Evolutionary conservation across 2,888 invertebrate species (phyloP), one percentile per base, ranked within the genome.

Genomic region (Odontomyia ornata): DNA sequence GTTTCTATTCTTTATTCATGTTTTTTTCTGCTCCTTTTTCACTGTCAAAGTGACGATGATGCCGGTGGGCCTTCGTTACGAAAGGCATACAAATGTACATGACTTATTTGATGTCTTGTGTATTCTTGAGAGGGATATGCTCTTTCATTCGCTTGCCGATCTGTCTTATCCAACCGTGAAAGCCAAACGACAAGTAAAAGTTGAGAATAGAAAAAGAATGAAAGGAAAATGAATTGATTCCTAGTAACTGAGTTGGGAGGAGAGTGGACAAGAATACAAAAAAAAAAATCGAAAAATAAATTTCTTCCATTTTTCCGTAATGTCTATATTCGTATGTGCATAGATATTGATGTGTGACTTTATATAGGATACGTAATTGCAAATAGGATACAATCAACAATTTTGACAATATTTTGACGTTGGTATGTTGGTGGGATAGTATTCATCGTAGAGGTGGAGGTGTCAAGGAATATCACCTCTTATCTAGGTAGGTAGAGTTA

Each of bases 241-340:
- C 36, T 36, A 36, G 36, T 36, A 36, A 36, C 36, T 9, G 36
- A 36, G 36, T 36, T 36, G 36, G 36, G n/a, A n/a, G n/a, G n/a
- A n/a, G n/a, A n/a, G n/a, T n/a, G n/a, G n/a, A n/a, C n/a, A 36
- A 9, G 36, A 36, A 36, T 9, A 3, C 9, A 9, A 9, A 36
- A 3, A 36, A 46, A 36, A 67, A 67, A 43, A 67, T 52, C 67
- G 46, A 67, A 67, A 67, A 36, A 69, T 47, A 69, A 69, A 69
- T 69, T 69, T 69, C 47, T 13, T 30, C 18, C 47, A 69, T 69
- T 69, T 65, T 69, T 69, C 69, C 43, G 21, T 27, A 69, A 69
- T 25, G 69, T 69, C 69, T 69, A 25, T 47, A 69, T 69, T 69
- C 46, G 69, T 69, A 69, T n/a, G 65, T 4, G 15, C n/a, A 47